Base-by-base conservation (phyloP, 2,888 invertebrate species). In the Marronus borbonicus region DNA sequence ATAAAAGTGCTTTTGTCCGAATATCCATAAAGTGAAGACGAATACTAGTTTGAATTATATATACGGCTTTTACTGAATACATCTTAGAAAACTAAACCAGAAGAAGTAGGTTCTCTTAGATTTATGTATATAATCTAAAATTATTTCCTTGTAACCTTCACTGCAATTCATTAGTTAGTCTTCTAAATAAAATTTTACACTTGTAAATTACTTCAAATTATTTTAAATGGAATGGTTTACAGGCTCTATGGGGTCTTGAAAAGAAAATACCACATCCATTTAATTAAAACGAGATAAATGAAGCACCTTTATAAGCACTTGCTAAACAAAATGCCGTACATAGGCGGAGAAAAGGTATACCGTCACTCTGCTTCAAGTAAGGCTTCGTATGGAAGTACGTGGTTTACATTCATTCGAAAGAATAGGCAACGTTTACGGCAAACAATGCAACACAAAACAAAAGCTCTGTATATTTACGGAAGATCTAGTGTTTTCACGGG, bases 251-350 rank as follows among this genome's bases (percentile, higher is more conserved):
- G 8, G 7, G n/a, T 62, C 24, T n/a, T 62, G 28, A 28, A 62
- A 28, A 28, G 50, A 49, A 50, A 68, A 68, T 50, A 10, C 68
- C 5, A 17, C 31, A 55, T 20, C 39, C 31, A 36, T 72, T 72
- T 72, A 72, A 72, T 72, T 72, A 72, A 72, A 72, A 36, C 58
- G 39, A 60, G 72, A 58, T 72, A 58, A 72, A 72, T 72, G 60
- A 72, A 72, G 20, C 58, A 36, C 36, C 39, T 58, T 72, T 44
- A 72, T 60, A 12, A 36, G 58, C 58, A n/a, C 20, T 12, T 39
- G 12, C 24, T 72, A 44, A 58, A 72, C 58, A 58, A 39, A 72
- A 72, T 72, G 17, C 52, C 52, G 10, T 58, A 58, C 58, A n/a
- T 72, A 58, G 20, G 20, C 17, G 58, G 72, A 20, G 60, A 72